phyloP scores from a whole-genome alignment of 2,113 vertebrate genomes.

The Neodon shergylaensis region DNA sequence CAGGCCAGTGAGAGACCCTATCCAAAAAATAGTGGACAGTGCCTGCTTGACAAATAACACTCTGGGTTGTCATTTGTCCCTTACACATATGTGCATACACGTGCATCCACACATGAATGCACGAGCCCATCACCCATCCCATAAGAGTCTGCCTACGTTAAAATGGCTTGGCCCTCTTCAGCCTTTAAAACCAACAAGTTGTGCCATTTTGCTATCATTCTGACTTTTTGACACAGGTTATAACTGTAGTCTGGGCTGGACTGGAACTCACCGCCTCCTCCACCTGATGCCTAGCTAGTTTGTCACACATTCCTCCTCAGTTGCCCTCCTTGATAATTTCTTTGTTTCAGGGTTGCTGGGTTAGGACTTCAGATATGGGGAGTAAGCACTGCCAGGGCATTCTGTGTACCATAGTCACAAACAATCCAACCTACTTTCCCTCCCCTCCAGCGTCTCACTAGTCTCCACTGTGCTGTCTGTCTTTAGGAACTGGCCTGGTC shows the following conservation, averaged over 20 bases:
- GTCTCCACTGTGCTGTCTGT: background rate
- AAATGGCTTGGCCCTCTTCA: background rate
- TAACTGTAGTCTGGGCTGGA: background rate
- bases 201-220: background rate
- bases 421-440: background rate
- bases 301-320: background rate
- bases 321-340: background rate
- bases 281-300: background rate
- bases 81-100: background rate
- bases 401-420: background rate
- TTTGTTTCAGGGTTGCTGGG: background rate
- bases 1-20: background rate
- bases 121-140: background rate
- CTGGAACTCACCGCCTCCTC: background rate
- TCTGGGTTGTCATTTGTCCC: background rate
- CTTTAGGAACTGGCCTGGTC: background rate
- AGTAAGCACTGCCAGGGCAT: background rate
- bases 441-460: background rate
- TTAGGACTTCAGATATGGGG: background rate
- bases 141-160: background rate
- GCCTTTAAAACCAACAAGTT: background rate
- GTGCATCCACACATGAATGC: background rate
- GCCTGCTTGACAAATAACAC: background rate
- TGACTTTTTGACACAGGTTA: background rate
- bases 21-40: background rate